phyloP scores from a whole-genome alignment of 2,113 vertebrate genomes.

The Aegotheles bennettii region DNA sequence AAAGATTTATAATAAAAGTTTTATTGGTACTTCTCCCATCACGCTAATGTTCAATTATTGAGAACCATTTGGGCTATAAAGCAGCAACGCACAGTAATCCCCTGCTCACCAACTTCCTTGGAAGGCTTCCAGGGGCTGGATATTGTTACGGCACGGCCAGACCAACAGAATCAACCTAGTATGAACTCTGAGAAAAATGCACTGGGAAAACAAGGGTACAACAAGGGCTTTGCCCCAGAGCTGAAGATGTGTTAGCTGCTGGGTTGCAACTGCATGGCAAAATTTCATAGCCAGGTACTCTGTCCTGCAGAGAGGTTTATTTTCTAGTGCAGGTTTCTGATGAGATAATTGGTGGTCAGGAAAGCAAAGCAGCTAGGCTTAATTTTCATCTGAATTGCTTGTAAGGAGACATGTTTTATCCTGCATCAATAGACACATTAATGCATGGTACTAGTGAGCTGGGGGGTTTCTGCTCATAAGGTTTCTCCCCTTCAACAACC shows the following conservation, averaged over 20 bases:
- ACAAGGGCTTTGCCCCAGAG: background rate
- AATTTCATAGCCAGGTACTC: background rate
- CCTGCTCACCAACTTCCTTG: background rate
- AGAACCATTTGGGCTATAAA: conserved; percentile 15
- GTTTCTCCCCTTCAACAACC: background rate
- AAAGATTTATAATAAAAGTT: conserved; percentile 8
- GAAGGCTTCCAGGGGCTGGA: background rate
- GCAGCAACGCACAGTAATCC: background rate
- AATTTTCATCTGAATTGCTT: background rate
- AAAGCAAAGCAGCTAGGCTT: background rate
- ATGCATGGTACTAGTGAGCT: fast-evolving
- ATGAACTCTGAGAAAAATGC: background rate
- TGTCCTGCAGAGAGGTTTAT: background rate
- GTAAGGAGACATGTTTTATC: background rate
- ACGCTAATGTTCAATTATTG: background rate
- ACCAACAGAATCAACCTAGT: background rate
- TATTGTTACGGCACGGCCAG: background rate
- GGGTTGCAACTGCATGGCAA: fast-evolving
- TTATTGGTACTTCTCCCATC: conserved; percentile 40
- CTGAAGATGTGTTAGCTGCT: background rate
- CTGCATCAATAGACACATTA: background rate
- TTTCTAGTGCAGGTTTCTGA: background rate
- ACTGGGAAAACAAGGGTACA: background rate
- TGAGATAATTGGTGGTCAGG: background rate
- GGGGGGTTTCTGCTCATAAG: background rate